Base-by-base conservation (phyloP, 2,113 vertebrate species). In the Nannospalax galili region DNA sequence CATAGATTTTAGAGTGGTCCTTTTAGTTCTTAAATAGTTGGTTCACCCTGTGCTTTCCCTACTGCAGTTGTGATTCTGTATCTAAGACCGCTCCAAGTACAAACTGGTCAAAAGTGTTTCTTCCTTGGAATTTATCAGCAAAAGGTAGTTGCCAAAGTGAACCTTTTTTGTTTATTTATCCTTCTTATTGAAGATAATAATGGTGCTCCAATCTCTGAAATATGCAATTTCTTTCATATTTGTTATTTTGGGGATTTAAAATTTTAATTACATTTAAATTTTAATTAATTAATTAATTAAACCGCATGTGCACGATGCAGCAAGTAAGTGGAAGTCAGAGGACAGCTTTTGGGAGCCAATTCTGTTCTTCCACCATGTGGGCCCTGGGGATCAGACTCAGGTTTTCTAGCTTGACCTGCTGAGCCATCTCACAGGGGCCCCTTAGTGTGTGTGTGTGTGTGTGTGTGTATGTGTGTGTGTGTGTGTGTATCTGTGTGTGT, bases 11-110 rank as follows among this genome's bases (percentile, higher is more conserved):
- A 75, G 24, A 15, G 5, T 75, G 16, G 12, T 26, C 3, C n/a
- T 91, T 69, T 91, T 26, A 56, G 75, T 74, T 95, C 60, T 69
- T 77, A 88, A 45, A 88, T 37, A 88, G 90, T 73, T 3, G 65
- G 19, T 45, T 56, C 45, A 73, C 28, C 65, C 67, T 42, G 80
- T 58, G 35, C 26, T n/a, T 78, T 90, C 88, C 72, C 78, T 58
- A 11, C 12, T 73, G 15, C 48, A 52, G 73, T 56, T 79, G 32
- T 69, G 60, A 92, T 79, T 73, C 65, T 80, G 10, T 65, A 69
- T 80, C 58, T 87, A 28, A 93, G 42, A 92, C 2, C 17, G 3
- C 65, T 93, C 48, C 26, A 69, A 40, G 45, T 15, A 89, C 42
- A n/a, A 72, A 87, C 26, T 48, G 48, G 28, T 78, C 58, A 65